Conservation (phyloP, 2,888 invertebrate species). For the Tetanocera ferruginea region DNA sequence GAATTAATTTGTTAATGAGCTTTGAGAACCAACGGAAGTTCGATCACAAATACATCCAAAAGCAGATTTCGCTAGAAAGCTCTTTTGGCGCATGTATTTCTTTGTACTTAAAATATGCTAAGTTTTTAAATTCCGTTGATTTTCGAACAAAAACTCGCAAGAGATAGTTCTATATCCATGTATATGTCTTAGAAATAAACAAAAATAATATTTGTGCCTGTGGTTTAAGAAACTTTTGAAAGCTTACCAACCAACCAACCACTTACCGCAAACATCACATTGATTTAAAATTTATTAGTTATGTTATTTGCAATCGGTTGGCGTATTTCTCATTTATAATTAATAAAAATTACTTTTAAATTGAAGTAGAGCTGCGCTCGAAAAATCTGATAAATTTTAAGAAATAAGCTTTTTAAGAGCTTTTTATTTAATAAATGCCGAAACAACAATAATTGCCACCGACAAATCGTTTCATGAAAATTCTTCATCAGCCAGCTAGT, state of each 20-base stretch:
- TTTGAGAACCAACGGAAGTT: not conserved
- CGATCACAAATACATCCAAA: too few species aligned
- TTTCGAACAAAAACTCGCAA: not conserved
- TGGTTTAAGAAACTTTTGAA: constrained; percentile 5
- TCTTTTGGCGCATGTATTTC: not conserved
- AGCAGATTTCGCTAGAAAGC: not conserved
- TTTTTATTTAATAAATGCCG: not conserved
- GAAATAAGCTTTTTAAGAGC: not conserved
- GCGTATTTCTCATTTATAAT: too few species aligned
- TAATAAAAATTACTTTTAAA: not conserved
- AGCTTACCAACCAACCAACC: not conserved
- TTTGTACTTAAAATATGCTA: constrained; percentile 2
- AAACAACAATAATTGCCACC: too few species aligned
- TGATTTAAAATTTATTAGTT: too few species aligned
- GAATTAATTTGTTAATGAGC: not conserved
- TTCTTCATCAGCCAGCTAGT: too few species aligned
- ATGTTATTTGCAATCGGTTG: too few species aligned
- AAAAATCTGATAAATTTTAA: not conserved
- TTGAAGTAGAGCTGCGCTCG: not conserved
- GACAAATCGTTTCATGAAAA: too few species aligned
- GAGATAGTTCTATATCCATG: not conserved
- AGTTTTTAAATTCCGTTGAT: not conserved
- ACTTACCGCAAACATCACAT: too few species aligned
- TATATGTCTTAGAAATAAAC: not conserved
- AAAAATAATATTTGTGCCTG: constrained; percentile 4